A percentile compares a stretch with the other conserved stretches of the same genome.
These are phyloP conservation scores for Columbina picui DNA, from an alignment of 2,113 vertebrate genomes.

Conservation along the genomic window DNA sequence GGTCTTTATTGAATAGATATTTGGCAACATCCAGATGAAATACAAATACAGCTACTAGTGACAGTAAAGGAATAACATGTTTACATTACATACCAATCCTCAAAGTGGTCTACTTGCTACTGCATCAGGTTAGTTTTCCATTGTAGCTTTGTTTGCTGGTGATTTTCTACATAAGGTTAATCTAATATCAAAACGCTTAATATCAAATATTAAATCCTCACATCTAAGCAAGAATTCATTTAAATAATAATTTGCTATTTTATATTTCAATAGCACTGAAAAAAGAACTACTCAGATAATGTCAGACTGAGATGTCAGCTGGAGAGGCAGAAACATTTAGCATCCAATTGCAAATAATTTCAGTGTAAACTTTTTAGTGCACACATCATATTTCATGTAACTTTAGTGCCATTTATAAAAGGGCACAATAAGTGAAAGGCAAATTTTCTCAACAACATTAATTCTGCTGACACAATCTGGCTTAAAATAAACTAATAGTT, in stretches of 20 bases:
- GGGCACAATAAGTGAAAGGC: not conserved
- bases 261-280: not conserved
- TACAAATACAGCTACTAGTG: not conserved
- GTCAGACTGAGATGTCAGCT: not conserved
- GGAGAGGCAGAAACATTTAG: not conserved
- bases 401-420: not conserved
- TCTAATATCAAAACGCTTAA: not conserved
- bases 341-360: not conserved
- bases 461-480: not conserved
- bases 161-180: not conserved
- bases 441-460: not conserved
- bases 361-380: not conserved
- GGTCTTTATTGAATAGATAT: not conserved
- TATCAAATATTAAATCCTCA: not conserved
- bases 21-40: not conserved
- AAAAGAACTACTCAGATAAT: not conserved
- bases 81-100: not conserved
- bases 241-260: not conserved
- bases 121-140: not conserved
- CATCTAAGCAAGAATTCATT: not conserved
- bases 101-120: not conserved
- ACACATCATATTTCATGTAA: not conserved
- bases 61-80: not conserved
- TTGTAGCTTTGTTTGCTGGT: not conserved
- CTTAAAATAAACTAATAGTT: not conserved